A percentile compares a stretch with the other conserved stretches of the same genome.
Conservation (phyloP, 2,113 vertebrate species). For the Scophthalmus maximus region DNA sequence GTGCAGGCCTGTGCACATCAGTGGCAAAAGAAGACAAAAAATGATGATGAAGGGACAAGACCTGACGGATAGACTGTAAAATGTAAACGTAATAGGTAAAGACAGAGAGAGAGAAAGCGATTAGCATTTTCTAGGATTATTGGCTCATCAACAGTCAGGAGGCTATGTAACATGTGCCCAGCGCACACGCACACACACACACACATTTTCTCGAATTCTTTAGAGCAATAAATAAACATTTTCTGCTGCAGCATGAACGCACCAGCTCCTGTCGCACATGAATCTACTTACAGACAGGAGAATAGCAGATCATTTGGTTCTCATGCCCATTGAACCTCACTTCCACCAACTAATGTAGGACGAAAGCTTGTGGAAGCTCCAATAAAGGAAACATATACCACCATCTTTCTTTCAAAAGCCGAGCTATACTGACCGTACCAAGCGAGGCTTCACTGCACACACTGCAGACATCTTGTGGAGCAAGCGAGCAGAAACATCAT, state of each 20-base stretch:
- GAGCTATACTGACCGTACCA: not conserved
- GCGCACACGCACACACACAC: not conserved
- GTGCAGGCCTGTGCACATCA: not conserved
- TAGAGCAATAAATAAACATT: too few species aligned
- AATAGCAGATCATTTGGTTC: conserved; percentile 9
- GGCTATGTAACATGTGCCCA: conserved; percentile 4
- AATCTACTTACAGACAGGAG: not conserved
- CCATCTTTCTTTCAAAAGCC: not conserved
- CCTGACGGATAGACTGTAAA: not conserved
- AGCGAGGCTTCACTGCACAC: conserved; percentile 3
- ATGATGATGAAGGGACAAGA: not conserved
- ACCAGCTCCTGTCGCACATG: conserved; percentile 3
- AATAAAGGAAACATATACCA: not conserved
- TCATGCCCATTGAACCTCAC: conserved; percentile 10
- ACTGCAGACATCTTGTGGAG: conserved; percentile 46
- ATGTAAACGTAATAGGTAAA: conserved; percentile 4
- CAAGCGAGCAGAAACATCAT: not conserved
- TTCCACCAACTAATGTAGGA: not conserved
- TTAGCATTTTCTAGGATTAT: conserved; percentile 50
- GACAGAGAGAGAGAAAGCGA: conserved; percentile 8
- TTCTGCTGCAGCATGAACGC: not conserved
- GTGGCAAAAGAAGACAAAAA: not conserved
- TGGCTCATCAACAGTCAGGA: conserved; percentile 34
- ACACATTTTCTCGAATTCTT: not conserved
- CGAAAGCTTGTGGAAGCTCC: not conserved